Evolutionary conservation across 1,140 invertebrate genomes (phyloP).

Genomic region (Dinoponera quadriceps): DNA sequence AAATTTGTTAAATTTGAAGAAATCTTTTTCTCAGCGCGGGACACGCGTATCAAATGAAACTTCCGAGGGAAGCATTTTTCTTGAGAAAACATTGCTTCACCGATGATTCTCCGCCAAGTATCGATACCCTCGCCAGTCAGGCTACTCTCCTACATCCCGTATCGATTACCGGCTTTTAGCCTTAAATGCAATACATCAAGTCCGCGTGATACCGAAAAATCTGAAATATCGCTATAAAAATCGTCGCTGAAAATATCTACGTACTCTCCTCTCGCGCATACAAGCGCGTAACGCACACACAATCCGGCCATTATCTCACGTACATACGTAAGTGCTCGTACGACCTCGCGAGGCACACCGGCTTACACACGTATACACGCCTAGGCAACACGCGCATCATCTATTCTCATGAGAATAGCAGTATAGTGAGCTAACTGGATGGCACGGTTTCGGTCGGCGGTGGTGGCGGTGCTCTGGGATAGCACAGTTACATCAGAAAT

Average conservation of each 20-base stretch:
- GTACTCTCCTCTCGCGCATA: constrained; percentile 21
- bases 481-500: constrained; percentile 81
- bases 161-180: constrained; percentile 1
- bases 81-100: too few species aligned
- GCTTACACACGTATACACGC: constrained; percentile 42
- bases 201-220: not conserved
- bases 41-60: too few species aligned
- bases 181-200: not conserved
- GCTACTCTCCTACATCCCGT: too few species aligned
- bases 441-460: constrained; percentile 72
- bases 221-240: constrained; percentile 35
- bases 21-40: too few species aligned
- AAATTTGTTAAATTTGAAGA: too few species aligned
- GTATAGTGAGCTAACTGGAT: constrained; percentile 72
- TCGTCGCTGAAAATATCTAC: constrained; percentile 45
- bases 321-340: constrained; percentile 37
- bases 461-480: constrained; percentile 65
- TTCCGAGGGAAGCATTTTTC: too few species aligned
- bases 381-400: constrained; percentile 63
- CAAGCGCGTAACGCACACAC: not conserved
- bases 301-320: not conserved
- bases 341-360: constrained; percentile 26
- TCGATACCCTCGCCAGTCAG: too few species aligned
- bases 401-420: constrained; percentile 71
- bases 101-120: too few species aligned